phyloP scores from a whole-genome alignment of 1,140 invertebrate genomes.

The Leptestheria dahalacensis region DNA sequence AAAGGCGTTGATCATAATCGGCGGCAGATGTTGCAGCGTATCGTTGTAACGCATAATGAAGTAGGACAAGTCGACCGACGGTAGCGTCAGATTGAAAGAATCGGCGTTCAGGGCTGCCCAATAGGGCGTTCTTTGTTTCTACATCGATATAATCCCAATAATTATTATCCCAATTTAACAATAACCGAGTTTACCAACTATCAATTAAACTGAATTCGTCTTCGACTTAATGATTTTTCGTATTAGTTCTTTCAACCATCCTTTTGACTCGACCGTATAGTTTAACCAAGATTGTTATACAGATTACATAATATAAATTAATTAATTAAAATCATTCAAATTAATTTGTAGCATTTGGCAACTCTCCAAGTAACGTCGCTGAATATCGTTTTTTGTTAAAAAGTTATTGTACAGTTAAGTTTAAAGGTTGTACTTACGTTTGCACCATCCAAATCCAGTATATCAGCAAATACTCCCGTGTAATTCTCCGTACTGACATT shows the following conservation, averaged over 20 bases:
- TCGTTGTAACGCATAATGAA: conserved; percentile 44
- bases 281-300: conserved; percentile 26
- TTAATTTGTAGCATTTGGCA: neutral
- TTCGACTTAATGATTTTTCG: no score
- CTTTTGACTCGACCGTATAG: no score
- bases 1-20: conserved; percentile 55
- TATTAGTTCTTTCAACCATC: no score
- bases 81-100: neutral
- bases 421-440: no score
- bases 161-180: neutral
- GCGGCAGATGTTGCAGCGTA: conserved; percentile 58
- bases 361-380: no score
- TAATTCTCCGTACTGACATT: conserved; percentile 16
- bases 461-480: conserved; percentile 17
- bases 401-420: neutral
- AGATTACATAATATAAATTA: neutral
- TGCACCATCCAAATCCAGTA: conserved; percentile 9
- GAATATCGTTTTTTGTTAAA: neutral
- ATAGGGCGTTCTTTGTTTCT: conserved; percentile 26
- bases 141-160: no score
- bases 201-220: neutral
- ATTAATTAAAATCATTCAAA: neutral
- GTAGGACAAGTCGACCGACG: neutral
- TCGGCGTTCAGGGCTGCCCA: conserved; percentile 45
- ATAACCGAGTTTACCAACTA: neutral